A percentile compares a stretch with the other conserved stretches of the same genome.
These are phyloP conservation scores for Monochamus saltuarius DNA, from an alignment of 1,140 invertebrate species.

Conservation along the genomic window DNA sequence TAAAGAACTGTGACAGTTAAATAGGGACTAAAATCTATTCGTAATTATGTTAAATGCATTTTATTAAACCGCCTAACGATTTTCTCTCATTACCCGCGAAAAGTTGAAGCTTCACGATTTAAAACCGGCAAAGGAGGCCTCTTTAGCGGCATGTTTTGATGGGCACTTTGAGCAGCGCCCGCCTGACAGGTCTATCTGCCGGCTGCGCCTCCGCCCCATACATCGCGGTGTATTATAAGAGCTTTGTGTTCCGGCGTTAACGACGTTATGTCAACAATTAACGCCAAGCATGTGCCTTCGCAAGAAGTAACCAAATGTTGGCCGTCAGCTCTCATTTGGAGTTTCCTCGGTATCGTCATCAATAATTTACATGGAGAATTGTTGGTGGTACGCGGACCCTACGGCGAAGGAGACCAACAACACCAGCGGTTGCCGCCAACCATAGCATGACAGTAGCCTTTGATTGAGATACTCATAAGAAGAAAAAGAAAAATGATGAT, in stretches of 20 bases:
- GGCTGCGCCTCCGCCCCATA: slow-evolving; percentile 27
- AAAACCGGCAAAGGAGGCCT: too few species aligned
- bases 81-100: slow-evolving; percentile 2
- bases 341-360: slow-evolving; percentile 28
- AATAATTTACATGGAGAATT: slow-evolving; percentile 37
- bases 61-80: slow-evolving; percentile 3
- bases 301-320: slow-evolving; percentile 41
- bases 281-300: slow-evolving; percentile 36
- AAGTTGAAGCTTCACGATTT: too few species aligned
- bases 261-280: slow-evolving; percentile 39
- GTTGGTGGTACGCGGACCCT: slow-evolving; percentile 4
- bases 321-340: slow-evolving; percentile 33
- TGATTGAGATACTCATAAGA: neutral
- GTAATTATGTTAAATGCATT: too few species aligned
- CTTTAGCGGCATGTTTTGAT: slow-evolving; percentile 2
- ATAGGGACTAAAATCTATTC: too few species aligned
- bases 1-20: too few species aligned
- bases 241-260: slow-evolving; percentile 33
- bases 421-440: neutral
- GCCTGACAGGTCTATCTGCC: slow-evolving; percentile 20
- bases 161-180: slow-evolving; percentile 16
- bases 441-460: neutral
- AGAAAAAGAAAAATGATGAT: too few species aligned
- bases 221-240: slow-evolving; percentile 30
- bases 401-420: neutral